phyloP scores from a whole-genome alignment of 2,888 invertebrate species.

The Tachina grossa region DNA sequence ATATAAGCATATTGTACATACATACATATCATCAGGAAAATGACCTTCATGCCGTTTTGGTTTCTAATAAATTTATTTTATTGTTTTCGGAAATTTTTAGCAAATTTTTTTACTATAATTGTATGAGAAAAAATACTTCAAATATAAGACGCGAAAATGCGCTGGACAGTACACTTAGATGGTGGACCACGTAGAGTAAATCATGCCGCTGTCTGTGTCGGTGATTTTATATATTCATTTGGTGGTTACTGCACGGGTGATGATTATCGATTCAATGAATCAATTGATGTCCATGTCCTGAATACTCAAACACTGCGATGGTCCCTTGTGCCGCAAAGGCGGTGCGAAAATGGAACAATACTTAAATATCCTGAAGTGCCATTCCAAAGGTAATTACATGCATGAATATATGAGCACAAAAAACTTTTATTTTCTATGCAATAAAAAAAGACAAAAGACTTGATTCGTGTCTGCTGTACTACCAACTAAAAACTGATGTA shows the following conservation, averaged over 20 bases:
- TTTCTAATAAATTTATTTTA: constrained; percentile 38
- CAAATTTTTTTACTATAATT: not conserved
- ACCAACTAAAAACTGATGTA: too few relatives aligned
- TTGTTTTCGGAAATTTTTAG: constrained; percentile 21
- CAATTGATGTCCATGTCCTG: constrained; percentile 94
- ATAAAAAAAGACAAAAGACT: too few relatives aligned
- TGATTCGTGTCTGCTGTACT: too few relatives aligned
- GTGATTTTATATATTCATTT: constrained; percentile 92
- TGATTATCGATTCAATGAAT: constrained; percentile 88
- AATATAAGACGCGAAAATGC: constrained; percentile 83
- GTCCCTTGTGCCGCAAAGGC: constrained; percentile 84
- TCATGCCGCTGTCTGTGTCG: constrained; percentile 93
- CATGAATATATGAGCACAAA: not conserved
- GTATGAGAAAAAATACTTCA: not conserved
- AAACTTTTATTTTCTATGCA: not conserved
- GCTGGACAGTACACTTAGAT: constrained; percentile 93
- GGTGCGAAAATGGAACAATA: constrained; percentile 83
- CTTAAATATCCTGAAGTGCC: constrained; percentile 85
- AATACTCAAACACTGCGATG: constrained; percentile 87
- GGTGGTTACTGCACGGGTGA: constrained; percentile 94
- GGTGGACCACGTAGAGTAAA: constrained; percentile 96
- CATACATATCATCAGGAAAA: constrained; percentile 7
- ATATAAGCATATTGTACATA: not conserved
- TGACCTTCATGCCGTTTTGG: constrained; percentile 67
- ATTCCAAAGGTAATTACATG: constrained; percentile 85